Evolutionary conservation across 2,888 invertebrate genomes (phyloP), one percentile per base, ranked within the genome.

Genomic region (Drosophila lutescens): DNA sequence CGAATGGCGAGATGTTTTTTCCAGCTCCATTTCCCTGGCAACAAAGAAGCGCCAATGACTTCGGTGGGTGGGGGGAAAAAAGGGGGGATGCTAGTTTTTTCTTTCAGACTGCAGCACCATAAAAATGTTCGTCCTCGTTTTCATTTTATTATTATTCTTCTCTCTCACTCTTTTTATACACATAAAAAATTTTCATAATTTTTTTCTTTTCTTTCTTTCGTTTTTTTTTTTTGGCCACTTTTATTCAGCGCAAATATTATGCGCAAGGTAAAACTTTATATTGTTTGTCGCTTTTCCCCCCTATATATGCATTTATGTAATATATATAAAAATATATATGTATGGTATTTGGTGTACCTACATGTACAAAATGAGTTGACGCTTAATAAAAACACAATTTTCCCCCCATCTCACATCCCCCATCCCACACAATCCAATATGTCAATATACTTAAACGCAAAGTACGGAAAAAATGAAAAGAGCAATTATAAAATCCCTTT

Each of bases 61-160:
- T 61, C 47, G 34, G 26, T 53, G 36, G 43, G 34, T 55, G 58
- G n/a, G 26, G 26, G 23, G 49, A 38, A 49, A 57, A 50, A 41
- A 12, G 4, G 4, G 34, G 12, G 12, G 20, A 20, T 23, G 56
- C 38, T 46, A 47, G 62, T 62, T 60, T 60, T 58, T 62, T 57
- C 49, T 43, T 55, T 66, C 55, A 40, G 50, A 44, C 50, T 50
- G 62, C 43, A 63, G 58, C 57, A 26, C 23, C 73, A 73, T 72
- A 63, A 72, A 67, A 72, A 72, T 73, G 57, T 72, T 63, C 53
- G 40, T 72, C 53, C 71, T 58, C 73, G 63, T 72, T 72, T 71
- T 47, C 73, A 73, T 72, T 72, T 72, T 73, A 72, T 72, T 72
- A 72, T 71, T 72, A 46, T 71, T 50, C 32, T 30, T 15, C 15